Evolutionary conservation across 1,140 invertebrate species (phyloP), one percentile per base, ranked within the genome.

Genomic region (Penaeus indicus): DNA sequence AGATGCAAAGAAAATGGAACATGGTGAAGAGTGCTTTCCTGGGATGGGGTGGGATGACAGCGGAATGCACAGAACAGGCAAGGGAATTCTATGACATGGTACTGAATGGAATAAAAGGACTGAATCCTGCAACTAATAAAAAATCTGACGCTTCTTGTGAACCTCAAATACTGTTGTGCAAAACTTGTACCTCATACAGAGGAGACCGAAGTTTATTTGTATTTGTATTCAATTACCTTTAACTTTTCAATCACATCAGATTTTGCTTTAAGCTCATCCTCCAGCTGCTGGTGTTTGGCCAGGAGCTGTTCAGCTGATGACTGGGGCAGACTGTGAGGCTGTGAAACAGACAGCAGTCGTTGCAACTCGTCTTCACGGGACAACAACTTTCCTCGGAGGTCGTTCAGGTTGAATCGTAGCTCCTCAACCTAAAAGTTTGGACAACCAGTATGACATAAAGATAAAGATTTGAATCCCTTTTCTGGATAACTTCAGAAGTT

Each of bases 321-420:
- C 21, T 72, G 78, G 21, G 85, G 78, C 1, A 87, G 79, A 60
- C 78, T 87, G 75, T 79, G 75, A 27, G 85, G 85, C 75, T 86
- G 85, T 63, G 81, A 21, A 47, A 38, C 27, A 11, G 77, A 72
- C 25, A 60, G 85, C 38, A 87, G 78, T 3, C 79, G 85, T 25
- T 82, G 13, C 19, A 87, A 42, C 42, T 87, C 85, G n/a, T 60
- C 85, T 38, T 87, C 78, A 67, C 85, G 77, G 27, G 42, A 60
- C 62, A 67, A 69, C n/a, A 87, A 67, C 42, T 87, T 62, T 38
- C 47, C 85, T 60, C 85, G 32, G 32, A 69, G 47, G 60, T 25
- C 72, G 16, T 32, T n/a, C 47, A 87, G 19, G 22, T 60, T 69
- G 63, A 81, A 67, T 11, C 72, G 64, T 42, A 87, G 84, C 69